These are phyloP conservation scores for Drosophila parthenogenetica DNA, from an alignment of 2,888 invertebrate species.

Conservation along the genomic window DNA sequence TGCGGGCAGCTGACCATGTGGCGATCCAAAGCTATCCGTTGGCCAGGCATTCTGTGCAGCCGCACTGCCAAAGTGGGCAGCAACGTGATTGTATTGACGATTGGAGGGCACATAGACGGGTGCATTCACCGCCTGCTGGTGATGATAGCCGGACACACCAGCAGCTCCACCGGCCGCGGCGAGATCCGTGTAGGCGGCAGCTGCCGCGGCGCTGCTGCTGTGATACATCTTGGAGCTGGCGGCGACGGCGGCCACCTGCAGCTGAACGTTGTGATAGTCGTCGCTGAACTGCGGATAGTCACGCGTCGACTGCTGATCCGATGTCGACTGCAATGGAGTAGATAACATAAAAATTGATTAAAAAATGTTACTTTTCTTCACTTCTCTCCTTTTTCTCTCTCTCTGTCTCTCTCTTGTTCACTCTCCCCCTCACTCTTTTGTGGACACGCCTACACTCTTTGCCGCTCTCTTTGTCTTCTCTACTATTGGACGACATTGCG, in stretches of 20 bases:
- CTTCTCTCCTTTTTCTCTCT: slow-evolving; percentile 1
- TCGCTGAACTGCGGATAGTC: slow-evolving; percentile 68
- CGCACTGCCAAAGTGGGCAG: slow-evolving; percentile 85
- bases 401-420: background rate
- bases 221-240: slow-evolving; percentile 84
- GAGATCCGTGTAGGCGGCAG: slow-evolving; percentile 75
- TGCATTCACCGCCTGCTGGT: slow-evolving; percentile 85
- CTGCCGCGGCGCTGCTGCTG: slow-evolving; percentile 81
- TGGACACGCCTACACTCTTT: slow-evolving; percentile 30
- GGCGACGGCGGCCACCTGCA: slow-evolving; percentile 60
- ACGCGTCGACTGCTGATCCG: slow-evolving; percentile 77
- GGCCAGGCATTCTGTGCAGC: slow-evolving; percentile 85
- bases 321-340: slow-evolving; percentile 70
- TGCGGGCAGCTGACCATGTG: slow-evolving; percentile 86
- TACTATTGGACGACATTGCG: slow-evolving; percentile 60
- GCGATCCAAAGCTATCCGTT: slow-evolving; percentile 84
- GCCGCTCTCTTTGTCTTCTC: slow-evolving; percentile 17
- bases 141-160: slow-evolving; percentile 78
- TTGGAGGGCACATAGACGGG: slow-evolving; percentile 90
- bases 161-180: slow-evolving; percentile 80
- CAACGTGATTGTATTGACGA: slow-evolving; percentile 86
- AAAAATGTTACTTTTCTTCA: background rate
- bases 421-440: background rate
- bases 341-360: slow-evolving; percentile 17
- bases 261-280: slow-evolving; percentile 63